Evolutionary conservation across 2,797 vertebrate genomes (phyloP).

Genomic region (Salmo trutta): DNA sequence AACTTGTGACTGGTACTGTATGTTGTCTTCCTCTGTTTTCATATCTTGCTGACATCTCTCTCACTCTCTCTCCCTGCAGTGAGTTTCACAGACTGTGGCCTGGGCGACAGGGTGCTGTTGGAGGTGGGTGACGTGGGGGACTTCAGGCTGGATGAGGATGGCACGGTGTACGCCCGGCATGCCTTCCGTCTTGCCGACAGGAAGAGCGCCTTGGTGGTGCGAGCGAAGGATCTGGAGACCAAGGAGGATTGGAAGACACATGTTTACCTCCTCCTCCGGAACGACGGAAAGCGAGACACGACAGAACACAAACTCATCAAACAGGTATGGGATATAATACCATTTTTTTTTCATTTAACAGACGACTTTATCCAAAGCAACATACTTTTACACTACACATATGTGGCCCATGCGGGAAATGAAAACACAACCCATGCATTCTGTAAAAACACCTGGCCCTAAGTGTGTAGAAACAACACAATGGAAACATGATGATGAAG

Average conservation of each 20-base stretch:
- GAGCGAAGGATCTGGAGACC: constrained; percentile 81
- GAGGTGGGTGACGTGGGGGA: constrained; percentile 79
- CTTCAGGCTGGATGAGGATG: constrained; percentile 84
- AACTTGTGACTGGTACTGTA: too few relatives aligned
- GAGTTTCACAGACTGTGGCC: constrained; percentile 81
- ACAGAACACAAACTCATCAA: constrained; percentile 50
- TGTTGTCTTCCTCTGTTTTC: neutral
- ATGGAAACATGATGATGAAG: too few relatives aligned
- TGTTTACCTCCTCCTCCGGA: constrained; percentile 74
- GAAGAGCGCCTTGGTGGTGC: constrained; percentile 70
- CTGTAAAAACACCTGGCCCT: too few relatives aligned
- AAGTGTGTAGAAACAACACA: too few relatives aligned
- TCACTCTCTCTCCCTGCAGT: constrained; percentile 52
- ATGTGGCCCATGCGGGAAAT: too few relatives aligned
- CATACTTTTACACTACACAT: too few relatives aligned
- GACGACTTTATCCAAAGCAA: neutral
- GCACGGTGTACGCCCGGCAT: constrained; percentile 78
- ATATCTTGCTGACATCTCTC: constrained; percentile 12
- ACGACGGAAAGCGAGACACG: constrained; percentile 13
- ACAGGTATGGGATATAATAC: constrained; percentile 29
- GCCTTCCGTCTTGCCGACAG: constrained; percentile 73
- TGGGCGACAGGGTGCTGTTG: constrained; percentile 73
- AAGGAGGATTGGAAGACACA: constrained; percentile 84
- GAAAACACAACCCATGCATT: too few relatives aligned
- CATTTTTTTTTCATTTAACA: neutral